Evolutionary conservation across 1,140 invertebrate genomes (phyloP), one percentile per base, ranked within the genome.

Genomic region (Tigriopus japonicus): DNA sequence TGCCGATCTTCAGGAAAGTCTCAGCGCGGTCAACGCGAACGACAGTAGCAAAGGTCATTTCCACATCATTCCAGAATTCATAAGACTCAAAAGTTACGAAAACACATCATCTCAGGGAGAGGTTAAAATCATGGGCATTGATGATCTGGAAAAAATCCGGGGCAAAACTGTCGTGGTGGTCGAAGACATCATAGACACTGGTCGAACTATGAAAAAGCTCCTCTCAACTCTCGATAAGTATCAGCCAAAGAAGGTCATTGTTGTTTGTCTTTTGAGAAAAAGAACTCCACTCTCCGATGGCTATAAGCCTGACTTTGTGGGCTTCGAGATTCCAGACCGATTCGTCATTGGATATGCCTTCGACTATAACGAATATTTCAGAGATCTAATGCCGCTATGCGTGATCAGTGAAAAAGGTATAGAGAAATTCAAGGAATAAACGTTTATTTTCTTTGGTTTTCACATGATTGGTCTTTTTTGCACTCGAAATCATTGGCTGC

Each of bases 331-430:
- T 63, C 80, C 80, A 1, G 74, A 81, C 65, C 72, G 74, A 56
- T 81, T 81, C 70, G 75, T 81, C 51, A 78, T 82, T 51, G 80
- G 80, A 0, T 82, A 78, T 69, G 80, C 78, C 24, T 66, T 82
- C 19, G 80, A 81, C 66, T 82, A 78, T 66, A 81, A 81, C 69
- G 80, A 81, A 66, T 76, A 78, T 64, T 81, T 81, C 67, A 70
- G 80, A 17, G 60, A 49, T 61, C 73, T 71, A 41, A 68, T 75
- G 71, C 77, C 80, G 66, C 74, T 79, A 28, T 78, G 77, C 67
- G 73, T 78, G 15, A 78, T 80, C 63, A 77, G 72, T 67, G 69
- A 76, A 51, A 62, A 63, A 56, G 78, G 77, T 12, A 78, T 74
- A 63, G 65, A 71, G 62, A 78, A 77, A 64, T 79, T 78, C 66